Evolutionary conservation across 2,888 invertebrate genomes (phyloP).

Genomic region (Phaedon cochleariae): DNA sequence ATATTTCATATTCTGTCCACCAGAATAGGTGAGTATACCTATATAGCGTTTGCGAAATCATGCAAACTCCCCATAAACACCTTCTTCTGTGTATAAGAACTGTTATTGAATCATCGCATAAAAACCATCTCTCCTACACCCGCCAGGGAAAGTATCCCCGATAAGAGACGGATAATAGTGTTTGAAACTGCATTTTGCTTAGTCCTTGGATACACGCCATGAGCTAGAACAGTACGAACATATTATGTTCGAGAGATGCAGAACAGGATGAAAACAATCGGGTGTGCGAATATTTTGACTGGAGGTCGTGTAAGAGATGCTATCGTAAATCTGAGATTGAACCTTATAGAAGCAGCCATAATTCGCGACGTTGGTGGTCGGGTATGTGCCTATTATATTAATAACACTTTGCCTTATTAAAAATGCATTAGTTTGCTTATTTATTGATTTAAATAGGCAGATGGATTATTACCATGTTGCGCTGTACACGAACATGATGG

Average conservation of each 20-base stretch:
- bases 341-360: slow-evolving; percentile 53
- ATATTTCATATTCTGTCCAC: too few relatives aligned
- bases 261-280: slow-evolving; percentile 42
- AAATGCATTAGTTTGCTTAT: slow-evolving; percentile 60
- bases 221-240: neutral
- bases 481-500: slow-evolving; percentile 30
- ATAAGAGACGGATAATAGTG: slow-evolving; percentile 3
- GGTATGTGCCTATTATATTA: slow-evolving; percentile 59
- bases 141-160: neutral
- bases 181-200: neutral
- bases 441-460: slow-evolving; percentile 60
- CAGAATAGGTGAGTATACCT: too few relatives aligned
- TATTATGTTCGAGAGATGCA: neutral
- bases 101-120: neutral
- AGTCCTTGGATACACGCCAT: neutral
- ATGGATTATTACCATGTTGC: slow-evolving; percentile 44
- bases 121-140: slow-evolving; percentile 2
- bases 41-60: too few relatives aligned
- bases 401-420: slow-evolving; percentile 61
- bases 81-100: slow-evolving; percentile 13
- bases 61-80: slow-evolving; percentile 15
- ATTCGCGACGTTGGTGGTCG: slow-evolving; percentile 59
- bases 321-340: slow-evolving; percentile 57
- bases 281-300: slow-evolving; percentile 45
- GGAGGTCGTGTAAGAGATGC: slow-evolving; percentile 49